These are phyloP conservation scores for Protodeltote pygarga DNA, from an alignment of 2,888 invertebrate species.

Conservation along the genomic window DNA sequence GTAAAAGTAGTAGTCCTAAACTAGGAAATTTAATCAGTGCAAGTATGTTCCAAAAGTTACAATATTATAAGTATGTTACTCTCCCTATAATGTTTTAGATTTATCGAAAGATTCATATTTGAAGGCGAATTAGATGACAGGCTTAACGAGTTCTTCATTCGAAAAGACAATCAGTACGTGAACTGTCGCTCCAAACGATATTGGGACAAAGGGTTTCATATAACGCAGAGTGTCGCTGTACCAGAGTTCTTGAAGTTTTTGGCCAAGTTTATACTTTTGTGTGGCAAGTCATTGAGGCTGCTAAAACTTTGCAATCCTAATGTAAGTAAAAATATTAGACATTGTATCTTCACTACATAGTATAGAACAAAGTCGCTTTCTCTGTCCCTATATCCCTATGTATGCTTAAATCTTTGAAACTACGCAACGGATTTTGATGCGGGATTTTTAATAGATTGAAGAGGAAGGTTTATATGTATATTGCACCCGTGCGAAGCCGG, in stretches of 20 bases:
- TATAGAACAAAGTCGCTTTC: no score
- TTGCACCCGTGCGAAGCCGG: no score
- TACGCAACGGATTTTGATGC: no score
- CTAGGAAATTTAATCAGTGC: no score
- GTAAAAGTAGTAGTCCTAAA: no score
- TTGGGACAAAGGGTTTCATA: conserved; percentile 89
- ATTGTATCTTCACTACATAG: neutral
- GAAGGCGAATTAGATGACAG: conserved; percentile 93
- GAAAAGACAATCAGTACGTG: conserved; percentile 88
- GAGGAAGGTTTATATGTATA: no score
- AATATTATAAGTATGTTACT: neutral
- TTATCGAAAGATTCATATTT: conserved; percentile 94
- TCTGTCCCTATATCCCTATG: no score
- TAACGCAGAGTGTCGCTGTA: conserved; percentile 83
- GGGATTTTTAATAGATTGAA: no score
- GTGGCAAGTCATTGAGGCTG: conserved; percentile 91
- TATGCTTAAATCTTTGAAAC: no score
- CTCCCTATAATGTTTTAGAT: conserved; percentile 68
- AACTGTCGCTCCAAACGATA: conserved; percentile 88
- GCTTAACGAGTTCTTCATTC: conserved; percentile 95
- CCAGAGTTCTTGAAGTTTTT: conserved; percentile 90
- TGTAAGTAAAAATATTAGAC: conserved; percentile 77
- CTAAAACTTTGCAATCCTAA: conserved; percentile 90
- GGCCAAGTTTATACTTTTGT: conserved; percentile 89
- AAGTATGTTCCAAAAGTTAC: neutral